Percentiles rank a stretch among this genome's conserved stretches.
Evolutionary conservation across 2,888 invertebrate species (phyloP).

Genomic region (Oligia fasciuncula): DNA sequence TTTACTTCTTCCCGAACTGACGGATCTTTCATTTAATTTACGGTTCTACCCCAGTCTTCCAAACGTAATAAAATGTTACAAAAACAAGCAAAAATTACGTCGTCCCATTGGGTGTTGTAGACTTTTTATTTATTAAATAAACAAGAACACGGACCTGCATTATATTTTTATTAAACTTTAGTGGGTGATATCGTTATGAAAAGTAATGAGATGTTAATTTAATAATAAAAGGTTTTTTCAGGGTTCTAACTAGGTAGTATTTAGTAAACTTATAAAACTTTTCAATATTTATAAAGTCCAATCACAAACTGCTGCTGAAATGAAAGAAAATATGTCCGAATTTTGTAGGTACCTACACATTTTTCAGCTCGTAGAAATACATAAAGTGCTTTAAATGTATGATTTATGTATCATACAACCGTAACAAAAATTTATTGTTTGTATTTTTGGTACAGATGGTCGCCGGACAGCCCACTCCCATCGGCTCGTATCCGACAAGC

Average conservation of each 20-base stretch:
- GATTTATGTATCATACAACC: constrained; percentile 75
- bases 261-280: background rate
- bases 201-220: background rate
- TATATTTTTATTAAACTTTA: constrained; percentile 21
- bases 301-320: background rate
- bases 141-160: constrained; percentile 28
- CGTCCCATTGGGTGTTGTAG: constrained; percentile 70
- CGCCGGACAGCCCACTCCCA: constrained; percentile 76
- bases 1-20: constrained; percentile 90
- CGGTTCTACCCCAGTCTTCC: constrained; percentile 87
- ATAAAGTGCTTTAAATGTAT: constrained; percentile 66
- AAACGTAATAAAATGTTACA: constrained; percentile 86
- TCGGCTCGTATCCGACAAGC: constrained; percentile 76
- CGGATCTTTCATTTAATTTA: constrained; percentile 90
- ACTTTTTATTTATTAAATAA: constrained; percentile 63
- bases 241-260: background rate
- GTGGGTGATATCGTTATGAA: constrained; percentile 7
- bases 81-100: constrained; percentile 88
- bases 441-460: constrained; percentile 81
- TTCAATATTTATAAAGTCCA: background rate
- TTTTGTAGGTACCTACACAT: constrained; percentile 9
- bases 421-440: constrained; percentile 76
- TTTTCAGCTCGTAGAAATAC: constrained; percentile 10
- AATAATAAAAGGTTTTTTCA: background rate
- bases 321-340: background rate